A percentile compares a stretch with the other conserved stretches of the same genome.
Evolutionary conservation across 2,113 vertebrate species (phyloP).

Genomic region (Antigone vipio): DNA sequence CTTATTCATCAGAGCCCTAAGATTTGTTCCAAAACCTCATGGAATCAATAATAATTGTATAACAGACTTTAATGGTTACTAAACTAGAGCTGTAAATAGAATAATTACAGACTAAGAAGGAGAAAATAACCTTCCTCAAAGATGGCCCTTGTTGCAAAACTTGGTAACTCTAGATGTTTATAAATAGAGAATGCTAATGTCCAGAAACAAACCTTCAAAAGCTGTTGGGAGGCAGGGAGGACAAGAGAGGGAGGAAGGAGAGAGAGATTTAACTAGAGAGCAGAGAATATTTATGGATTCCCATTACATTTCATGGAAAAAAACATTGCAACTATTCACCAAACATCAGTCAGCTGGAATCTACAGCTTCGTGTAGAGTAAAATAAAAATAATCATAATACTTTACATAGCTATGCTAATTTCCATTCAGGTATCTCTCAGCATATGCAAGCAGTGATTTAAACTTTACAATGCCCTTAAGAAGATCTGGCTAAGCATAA

Average conservation of each 20-base stretch:
- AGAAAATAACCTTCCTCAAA: not conserved
- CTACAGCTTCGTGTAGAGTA: not conserved
- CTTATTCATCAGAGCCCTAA: not conserved
- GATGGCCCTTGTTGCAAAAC: not conserved
- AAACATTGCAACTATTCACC: fast-evolving
- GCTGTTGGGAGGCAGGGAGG: fast-evolving
- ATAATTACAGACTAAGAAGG: not conserved
- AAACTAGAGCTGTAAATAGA: not conserved
- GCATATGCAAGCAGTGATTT: not conserved
- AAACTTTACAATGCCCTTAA: not conserved
- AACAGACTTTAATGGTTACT: not conserved
- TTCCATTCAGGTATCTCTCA: not conserved
- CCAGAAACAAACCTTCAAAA: not conserved
- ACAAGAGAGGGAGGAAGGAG: not conserved
- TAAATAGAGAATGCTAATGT: not conserved
- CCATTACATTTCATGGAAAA: not conserved
- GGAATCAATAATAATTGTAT: not conserved
- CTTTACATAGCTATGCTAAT: not conserved
- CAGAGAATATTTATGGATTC: not conserved
- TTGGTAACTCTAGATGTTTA: not conserved
- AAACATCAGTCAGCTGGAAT: not conserved
- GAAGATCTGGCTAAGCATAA: not conserved
- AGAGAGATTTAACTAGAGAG: not conserved
- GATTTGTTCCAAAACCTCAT: not conserved
- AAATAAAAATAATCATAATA: not conserved